Conservation (phyloP, 37 sponge, comb jelly and placozoan species). For the Chondrilla cf. caribensis region DNA sequence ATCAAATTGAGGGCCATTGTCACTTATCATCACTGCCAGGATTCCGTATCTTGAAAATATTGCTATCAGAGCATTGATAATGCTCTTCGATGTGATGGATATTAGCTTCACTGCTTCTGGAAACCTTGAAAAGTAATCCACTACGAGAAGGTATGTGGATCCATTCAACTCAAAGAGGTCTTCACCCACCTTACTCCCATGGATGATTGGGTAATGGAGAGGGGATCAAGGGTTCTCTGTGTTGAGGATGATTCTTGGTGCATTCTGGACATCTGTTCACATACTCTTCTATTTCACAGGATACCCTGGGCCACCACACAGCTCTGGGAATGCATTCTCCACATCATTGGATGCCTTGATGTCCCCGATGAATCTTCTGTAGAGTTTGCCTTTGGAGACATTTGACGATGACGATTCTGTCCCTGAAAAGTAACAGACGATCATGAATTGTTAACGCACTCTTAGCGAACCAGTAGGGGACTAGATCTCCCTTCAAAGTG, state of each 20-base stretch:
- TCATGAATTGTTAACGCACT: neutral
- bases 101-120: conserved; percentile 30
- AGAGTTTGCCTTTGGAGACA: neutral
- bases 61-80: conserved; percentile 31
- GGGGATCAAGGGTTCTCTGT: conserved; percentile 27
- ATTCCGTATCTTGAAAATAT: conserved; percentile 45
- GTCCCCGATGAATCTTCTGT: conserved; percentile 6
- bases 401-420: neutral
- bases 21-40: conserved; percentile 38
- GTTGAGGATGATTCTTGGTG: neutral
- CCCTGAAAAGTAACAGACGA: neutral
- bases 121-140: conserved; percentile 41
- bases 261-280: neutral
- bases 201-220: conserved; percentile 38
- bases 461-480: neutral
- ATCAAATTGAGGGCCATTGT: conserved; percentile 57
- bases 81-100: conserved; percentile 33
- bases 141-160: conserved; percentile 16
- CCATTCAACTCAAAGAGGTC: conserved; percentile 47
- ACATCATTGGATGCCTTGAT: conserved; percentile 26
- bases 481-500: neutral
- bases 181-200: conserved; percentile 49
- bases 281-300: neutral
- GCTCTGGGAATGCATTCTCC: neutral
- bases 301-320: conserved; percentile 24